A percentile compares a stretch with the other conserved stretches of the same genome.
phyloP scores from a whole-genome alignment of 2,888 invertebrate species.

The Colletes collaris region DNA sequence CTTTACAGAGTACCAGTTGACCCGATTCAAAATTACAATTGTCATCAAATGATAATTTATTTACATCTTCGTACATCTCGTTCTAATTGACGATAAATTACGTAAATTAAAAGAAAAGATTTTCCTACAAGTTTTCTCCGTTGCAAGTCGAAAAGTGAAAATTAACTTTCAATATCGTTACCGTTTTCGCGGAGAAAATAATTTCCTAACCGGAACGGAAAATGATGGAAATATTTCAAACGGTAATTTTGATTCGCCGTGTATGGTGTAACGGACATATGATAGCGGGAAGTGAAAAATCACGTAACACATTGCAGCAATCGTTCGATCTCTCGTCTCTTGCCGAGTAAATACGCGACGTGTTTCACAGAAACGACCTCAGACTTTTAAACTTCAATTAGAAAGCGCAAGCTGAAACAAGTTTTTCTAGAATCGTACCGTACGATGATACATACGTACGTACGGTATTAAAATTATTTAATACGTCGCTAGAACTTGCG shows the following conservation, averaged over 20 bases:
- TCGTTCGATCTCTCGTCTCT: not conserved
- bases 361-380: not conserved
- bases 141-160: not conserved
- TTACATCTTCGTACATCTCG: not conserved
- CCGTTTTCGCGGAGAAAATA: too few species aligned
- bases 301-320: conserved; percentile 24
- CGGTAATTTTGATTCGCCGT: not conserved
- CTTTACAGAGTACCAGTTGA: too few species aligned
- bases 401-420: not conserved
- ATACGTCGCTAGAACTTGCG: not conserved
- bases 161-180: not conserved
- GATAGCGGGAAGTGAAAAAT: not conserved
- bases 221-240: too few species aligned
- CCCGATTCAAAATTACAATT: too few species aligned
- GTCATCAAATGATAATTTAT: too few species aligned
- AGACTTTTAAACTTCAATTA: conserved; percentile 13
- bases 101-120: too few species aligned
- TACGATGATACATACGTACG: not conserved
- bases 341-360: not conserved
- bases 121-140: not conserved
- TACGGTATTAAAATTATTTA: not conserved
- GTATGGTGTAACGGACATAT: not conserved
- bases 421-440: not conserved
- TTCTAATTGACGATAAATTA: not conserved
- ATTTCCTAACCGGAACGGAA: too few species aligned